Base-by-base conservation (phyloP, 1,140 invertebrate genomes). In the Monomorium pharaonis region DNA sequence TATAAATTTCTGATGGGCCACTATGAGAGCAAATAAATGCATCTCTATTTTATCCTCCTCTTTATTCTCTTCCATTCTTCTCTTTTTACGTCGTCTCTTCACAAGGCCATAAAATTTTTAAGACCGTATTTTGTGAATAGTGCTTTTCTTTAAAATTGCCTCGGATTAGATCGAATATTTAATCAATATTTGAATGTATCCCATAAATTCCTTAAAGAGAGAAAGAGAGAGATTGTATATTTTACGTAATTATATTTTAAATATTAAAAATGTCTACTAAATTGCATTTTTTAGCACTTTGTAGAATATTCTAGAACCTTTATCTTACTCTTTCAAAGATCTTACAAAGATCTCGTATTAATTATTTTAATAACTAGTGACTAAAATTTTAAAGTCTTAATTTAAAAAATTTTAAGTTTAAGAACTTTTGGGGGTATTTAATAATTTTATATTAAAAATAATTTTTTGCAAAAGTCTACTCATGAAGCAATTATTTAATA, bases 21-120 rank as follows among this genome's bases (percentile, higher is more conserved):
- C 44, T 67, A 54, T 24, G n/a, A 44, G 44, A 67, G 47, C 76
- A 67, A 80, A 80, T 80, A 80, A 62, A 80, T 63, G 62, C 60
- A 30, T 51, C 30, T 37, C 30, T 80, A 80, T 80, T 67, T 80
- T 80, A 67, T 14, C 44, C 18, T 33, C 5, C n/a, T 24, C 10
- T 51, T 42, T 67, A 67, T 16, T n/a, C 60, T 49, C 2, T n/a
- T 33, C 6, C 21, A 49, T 24, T 67, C 44, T 67, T 42, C 44
- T 27, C 12, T 24, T 51, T 42, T 49, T 54, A 78, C 44, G 14
- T 33, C 60, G 7, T 51, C 62, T 51, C 44, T 42, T 80, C 44
- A 24, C 5, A 30, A 18, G n/a, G 21, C 33, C 30, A 24, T 80
- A 80, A 80, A 80, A 80, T 51, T 67, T 80, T 80, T 77, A 67